Conservation (phyloP, 1,140 invertebrate species). For the Dermatophagoides farinae region DNA sequence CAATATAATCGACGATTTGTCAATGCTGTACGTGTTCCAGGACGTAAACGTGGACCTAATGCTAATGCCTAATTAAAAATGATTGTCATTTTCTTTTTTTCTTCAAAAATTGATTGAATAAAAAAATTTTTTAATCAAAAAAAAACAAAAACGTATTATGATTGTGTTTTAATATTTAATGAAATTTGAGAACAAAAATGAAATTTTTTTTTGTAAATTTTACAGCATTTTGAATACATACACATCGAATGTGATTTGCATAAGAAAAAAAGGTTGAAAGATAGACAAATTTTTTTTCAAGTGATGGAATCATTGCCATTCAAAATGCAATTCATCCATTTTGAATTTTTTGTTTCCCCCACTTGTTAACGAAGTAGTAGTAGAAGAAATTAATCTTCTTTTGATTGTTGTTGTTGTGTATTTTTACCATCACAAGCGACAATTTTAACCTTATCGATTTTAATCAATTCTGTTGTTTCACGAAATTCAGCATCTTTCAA, state of each 20-base stretch:
- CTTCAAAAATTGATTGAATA: neutral
- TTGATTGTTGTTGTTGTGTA: neutral
- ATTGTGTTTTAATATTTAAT: neutral
- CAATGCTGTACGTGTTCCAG: slow-evolving; percentile 81
- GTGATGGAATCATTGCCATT: neutral
- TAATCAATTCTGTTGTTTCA: slow-evolving; percentile 79
- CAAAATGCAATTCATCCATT: no score
- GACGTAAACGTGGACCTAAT: slow-evolving; percentile 89
- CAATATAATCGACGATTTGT: slow-evolving; percentile 97
- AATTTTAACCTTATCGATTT: slow-evolving; percentile 95
- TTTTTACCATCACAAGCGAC: slow-evolving; percentile 76
- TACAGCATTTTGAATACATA: no score
- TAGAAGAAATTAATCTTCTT: no score
- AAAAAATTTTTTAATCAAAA: neutral
- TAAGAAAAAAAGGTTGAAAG: neutral
- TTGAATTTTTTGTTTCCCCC: no score
- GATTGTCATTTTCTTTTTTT: no score
- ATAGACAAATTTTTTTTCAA: neutral
- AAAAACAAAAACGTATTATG: neutral
- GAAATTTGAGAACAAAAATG: neutral
- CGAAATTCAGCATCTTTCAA: slow-evolving; percentile 93
- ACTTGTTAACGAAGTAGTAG: no score
- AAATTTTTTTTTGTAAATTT: neutral
- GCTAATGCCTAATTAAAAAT: slow-evolving; percentile 41
- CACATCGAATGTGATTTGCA: no score